Evolutionary conservation across 1,140 invertebrate species (phyloP).

Genomic region (Agrypnia vestita): DNA sequence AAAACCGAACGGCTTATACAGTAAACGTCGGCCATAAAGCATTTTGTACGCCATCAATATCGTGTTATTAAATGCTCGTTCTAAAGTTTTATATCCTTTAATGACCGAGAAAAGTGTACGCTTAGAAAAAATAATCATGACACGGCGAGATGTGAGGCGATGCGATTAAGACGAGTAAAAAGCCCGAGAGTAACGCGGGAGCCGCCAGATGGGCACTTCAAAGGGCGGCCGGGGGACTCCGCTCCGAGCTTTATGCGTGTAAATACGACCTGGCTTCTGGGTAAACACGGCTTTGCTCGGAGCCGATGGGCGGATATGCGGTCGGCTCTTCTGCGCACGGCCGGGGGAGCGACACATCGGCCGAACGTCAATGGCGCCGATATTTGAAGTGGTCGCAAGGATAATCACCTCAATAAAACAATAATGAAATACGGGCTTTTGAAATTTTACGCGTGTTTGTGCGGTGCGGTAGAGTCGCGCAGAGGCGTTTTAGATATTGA

Average conservation of each 20-base stretch:
- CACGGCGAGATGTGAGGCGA: conserved; percentile 45
- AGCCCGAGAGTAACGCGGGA: conserved; percentile 37
- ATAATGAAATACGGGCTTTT: conserved; percentile 6
- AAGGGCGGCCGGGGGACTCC: conserved; percentile 43
- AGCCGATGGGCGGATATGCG: conserved; percentile 38
- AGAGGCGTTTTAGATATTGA: background rate
- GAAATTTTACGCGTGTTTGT: background rate
- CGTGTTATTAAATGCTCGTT: conserved; percentile 48
- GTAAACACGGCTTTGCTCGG: conserved; percentile 10
- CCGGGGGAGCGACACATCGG: background rate
- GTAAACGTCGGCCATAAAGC: conserved; percentile 52
- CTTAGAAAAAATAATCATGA: conserved; percentile 46
- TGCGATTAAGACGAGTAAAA: conserved; percentile 51
- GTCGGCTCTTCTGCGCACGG: conserved; percentile 1
- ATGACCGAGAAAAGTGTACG: conserved; percentile 51
- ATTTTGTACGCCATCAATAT: conserved; percentile 44
- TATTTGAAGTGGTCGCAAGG: conserved; percentile 31
- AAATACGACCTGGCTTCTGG: conserved; percentile 31
- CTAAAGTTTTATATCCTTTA: conserved; percentile 55
- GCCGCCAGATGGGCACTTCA: conserved; percentile 59
- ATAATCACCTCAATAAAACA: conserved; percentile 32
- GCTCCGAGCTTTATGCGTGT: background rate
- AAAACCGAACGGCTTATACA: conserved; percentile 26
- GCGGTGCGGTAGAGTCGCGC: background rate
- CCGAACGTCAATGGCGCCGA: conserved; percentile 23